Conservation (phyloP, 1,140 invertebrate genomes). For the Frieseomelitta varia region DNA sequence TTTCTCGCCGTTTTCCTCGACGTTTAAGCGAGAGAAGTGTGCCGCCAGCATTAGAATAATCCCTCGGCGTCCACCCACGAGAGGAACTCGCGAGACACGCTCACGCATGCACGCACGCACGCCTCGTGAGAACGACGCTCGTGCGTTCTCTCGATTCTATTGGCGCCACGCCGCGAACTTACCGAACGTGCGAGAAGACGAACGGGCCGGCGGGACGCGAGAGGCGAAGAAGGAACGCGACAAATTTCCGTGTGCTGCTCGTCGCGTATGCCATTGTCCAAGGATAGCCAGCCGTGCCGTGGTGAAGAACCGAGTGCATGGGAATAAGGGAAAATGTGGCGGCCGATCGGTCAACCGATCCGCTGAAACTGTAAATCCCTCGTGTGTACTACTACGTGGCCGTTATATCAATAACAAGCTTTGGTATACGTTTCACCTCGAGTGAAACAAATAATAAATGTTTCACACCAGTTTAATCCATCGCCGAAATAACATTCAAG, state of each 20-base stretch:
- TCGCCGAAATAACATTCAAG: no score
- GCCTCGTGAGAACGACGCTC: conserved; percentile 71
- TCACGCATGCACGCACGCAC: conserved; percentile 53
- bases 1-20: no score
- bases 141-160: conserved; percentile 62
- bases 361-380: conserved; percentile 32
- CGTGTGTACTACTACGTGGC: conserved; percentile 7
- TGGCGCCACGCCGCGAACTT: conserved; percentile 64
- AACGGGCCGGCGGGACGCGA: not conserved
- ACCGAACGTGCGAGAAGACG: conserved; percentile 47
- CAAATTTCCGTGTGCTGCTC: conserved; percentile 56
- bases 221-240: conserved; percentile 46
- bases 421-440: no score
- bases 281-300: conserved; percentile 30
- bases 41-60: no score
- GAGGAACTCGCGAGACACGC: conserved; percentile 20
- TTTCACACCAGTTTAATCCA: no score
- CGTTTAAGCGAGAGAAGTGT: no score
- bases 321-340: conserved; percentile 40
- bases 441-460: no score
- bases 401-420: not conserved
- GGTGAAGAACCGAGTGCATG: conserved; percentile 21
- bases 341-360: conserved; percentile 20
- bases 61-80: not conserved
- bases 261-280: conserved; percentile 43